Percentiles rank a stretch among this genome's conserved stretches.
Evolutionary conservation across 2,888 invertebrate genomes (phyloP).

Genomic region (Cryptocheilus praepositus): DNA sequence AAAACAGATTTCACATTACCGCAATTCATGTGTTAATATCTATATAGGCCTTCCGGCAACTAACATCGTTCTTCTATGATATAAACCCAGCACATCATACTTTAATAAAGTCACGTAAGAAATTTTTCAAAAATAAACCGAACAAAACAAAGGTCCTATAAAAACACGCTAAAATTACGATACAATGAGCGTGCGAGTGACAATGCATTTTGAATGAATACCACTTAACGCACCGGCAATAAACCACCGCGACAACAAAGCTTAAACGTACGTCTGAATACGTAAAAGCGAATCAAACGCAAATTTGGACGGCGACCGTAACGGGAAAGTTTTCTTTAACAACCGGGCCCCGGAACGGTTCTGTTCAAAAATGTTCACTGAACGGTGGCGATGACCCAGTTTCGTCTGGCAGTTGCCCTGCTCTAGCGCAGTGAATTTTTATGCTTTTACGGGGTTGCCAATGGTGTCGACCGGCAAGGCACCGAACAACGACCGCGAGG

Average conservation of each 20-base stretch:
- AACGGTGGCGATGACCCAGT: conserved; percentile 39
- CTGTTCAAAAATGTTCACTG: conserved; percentile 13
- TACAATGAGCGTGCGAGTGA: too few relatives aligned
- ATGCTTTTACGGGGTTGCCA: conserved; percentile 62
- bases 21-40: too few relatives aligned
- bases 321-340: conserved; percentile 13
- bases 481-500: conserved; percentile 47
- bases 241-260: too few relatives aligned
- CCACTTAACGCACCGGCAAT: too few relatives aligned
- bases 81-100: too few relatives aligned
- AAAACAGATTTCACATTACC: too few relatives aligned
- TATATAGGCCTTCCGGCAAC: too few relatives aligned
- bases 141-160: background rate
- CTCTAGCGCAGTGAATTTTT: conserved; percentile 53
- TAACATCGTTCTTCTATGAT: too few relatives aligned
- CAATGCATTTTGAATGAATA: too few relatives aligned
- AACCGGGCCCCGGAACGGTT: background rate
- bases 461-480: background rate
- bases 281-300: too few relatives aligned
- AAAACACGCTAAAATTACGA: background rate
- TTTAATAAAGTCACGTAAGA: background rate
- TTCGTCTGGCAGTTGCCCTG: conserved; percentile 27
- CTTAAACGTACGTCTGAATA: too few relatives aligned
- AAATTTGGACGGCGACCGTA: conserved; percentile 2
- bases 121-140: background rate